Conservation (phyloP, 1,140 invertebrate species). For the Drosophila kepulauana region DNA sequence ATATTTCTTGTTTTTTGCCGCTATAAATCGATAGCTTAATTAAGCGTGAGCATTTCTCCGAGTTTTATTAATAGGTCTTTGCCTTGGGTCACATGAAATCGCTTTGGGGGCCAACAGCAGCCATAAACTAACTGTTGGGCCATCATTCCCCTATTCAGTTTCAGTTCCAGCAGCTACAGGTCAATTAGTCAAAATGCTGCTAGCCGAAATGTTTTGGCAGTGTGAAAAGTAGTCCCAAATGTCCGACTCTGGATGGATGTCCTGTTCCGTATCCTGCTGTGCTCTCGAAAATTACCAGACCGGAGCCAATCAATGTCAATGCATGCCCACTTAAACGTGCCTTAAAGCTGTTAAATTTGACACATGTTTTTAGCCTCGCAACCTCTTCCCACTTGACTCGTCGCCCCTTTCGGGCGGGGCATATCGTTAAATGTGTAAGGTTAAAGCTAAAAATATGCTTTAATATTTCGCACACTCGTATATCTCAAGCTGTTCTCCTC, state of each 20-base stretch:
- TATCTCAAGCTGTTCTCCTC: neutral
- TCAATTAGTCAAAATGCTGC: conserved; percentile 71
- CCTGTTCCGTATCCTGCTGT: neutral
- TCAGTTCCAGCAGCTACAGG: conserved; percentile 57
- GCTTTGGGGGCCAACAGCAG: conserved; percentile 31
- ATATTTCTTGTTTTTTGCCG: conserved; percentile 52
- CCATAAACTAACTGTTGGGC: conserved; percentile 50
- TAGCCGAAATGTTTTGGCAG: conserved; percentile 23
- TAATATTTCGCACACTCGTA: conserved; percentile 35
- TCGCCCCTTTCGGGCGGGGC: neutral
- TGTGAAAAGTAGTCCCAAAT: neutral
- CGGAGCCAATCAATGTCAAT: conserved; percentile 57
- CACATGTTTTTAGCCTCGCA: conserved; percentile 9
- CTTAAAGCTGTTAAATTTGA: conserved; percentile 64
- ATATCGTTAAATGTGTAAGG: conserved; percentile 55
- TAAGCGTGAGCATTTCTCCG: conserved; percentile 73
- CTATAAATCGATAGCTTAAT: conserved; percentile 79
- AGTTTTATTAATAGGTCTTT: conserved; percentile 73
- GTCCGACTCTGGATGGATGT: neutral
- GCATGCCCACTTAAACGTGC: conserved; percentile 62
- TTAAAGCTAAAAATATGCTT: conserved; percentile 70
- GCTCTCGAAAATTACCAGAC: conserved; percentile 35
- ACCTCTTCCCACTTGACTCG: neutral
- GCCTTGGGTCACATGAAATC: conserved; percentile 53
- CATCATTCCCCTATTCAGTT: conserved; percentile 45